These are phyloP conservation scores for Galeruca laticollis DNA, from an alignment of 2,888 invertebrate species.

Conservation along the genomic window DNA sequence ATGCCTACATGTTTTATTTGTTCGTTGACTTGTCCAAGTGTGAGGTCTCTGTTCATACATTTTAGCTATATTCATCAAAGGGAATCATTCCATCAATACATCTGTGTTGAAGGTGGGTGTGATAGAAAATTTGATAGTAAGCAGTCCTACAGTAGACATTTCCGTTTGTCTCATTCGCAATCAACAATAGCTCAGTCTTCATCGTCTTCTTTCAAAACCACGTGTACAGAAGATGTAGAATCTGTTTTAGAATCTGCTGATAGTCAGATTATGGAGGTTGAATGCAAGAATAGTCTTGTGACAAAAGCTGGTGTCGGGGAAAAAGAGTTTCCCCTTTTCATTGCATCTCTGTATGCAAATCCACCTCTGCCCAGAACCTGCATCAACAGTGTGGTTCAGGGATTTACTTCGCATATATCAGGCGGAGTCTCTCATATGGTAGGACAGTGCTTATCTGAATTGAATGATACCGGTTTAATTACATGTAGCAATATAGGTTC, in stretches of 20 bases:
- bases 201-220: no score
- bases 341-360: constrained; percentile 23
- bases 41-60: constrained; percentile 20
- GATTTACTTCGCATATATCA: constrained; percentile 20
- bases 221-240: no score
- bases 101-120: constrained; percentile 20
- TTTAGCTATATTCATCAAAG: constrained; percentile 9
- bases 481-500: constrained; percentile 19
- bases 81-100: constrained; percentile 16
- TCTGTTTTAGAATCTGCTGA: no score
- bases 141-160: constrained; percentile 26
- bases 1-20: constrained; percentile 22
- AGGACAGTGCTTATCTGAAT: constrained; percentile 21
- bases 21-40: constrained; percentile 14
- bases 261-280: no score
- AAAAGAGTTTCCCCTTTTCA: constrained; percentile 20
- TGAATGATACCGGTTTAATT: constrained; percentile 13
- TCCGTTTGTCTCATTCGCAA: constrained; percentile 20
- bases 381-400: constrained; percentile 15
- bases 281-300: no score
- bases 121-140: constrained; percentile 24
- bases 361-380: constrained; percentile 13
- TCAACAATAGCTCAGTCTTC: no score
- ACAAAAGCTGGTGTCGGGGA: no score
- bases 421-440: constrained; percentile 24